Conservation (phyloP, 2,888 invertebrate genomes). For the Lasioglossum vierecki region DNA sequence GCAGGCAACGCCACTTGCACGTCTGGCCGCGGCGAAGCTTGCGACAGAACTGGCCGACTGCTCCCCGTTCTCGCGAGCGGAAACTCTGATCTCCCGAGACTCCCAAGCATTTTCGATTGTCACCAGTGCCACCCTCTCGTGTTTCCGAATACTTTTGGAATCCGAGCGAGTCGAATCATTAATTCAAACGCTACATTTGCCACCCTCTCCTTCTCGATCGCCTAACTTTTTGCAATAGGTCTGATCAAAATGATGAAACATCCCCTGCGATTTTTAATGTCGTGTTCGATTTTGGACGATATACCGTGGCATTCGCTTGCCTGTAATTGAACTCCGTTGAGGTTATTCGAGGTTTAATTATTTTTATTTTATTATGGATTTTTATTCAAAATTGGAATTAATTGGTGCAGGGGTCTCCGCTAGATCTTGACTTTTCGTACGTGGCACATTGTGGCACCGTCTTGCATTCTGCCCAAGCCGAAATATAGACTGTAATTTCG, state of each 20-base stretch:
- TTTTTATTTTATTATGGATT: background rate
- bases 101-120: constrained; percentile 38
- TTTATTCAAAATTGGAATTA: background rate
- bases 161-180: background rate
- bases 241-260: background rate
- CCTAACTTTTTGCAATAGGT: background rate
- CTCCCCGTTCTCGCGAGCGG: constrained; percentile 44
- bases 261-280: background rate
- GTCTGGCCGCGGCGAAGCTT: constrained; percentile 78
- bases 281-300: background rate
- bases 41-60: constrained; percentile 77
- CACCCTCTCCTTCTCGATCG: background rate
- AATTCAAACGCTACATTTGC: background rate
- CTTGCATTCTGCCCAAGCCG: constrained; percentile 48
- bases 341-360: background rate
- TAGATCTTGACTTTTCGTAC: constrained; percentile 14
- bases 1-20: constrained; percentile 70
- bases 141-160: constrained; percentile 13
- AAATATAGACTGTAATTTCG: constrained; percentile 74
- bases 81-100: constrained; percentile 49
- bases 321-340: background rate
- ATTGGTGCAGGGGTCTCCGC: background rate
- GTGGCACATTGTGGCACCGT: constrained; percentile 49
- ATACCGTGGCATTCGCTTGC: background rate
- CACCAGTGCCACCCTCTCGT: constrained; percentile 1